Percentiles rank a stretch among this genome's conserved stretches.
Conservation (phyloP, 2,113 vertebrate genomes). For the Isichthys henryi region DNA sequence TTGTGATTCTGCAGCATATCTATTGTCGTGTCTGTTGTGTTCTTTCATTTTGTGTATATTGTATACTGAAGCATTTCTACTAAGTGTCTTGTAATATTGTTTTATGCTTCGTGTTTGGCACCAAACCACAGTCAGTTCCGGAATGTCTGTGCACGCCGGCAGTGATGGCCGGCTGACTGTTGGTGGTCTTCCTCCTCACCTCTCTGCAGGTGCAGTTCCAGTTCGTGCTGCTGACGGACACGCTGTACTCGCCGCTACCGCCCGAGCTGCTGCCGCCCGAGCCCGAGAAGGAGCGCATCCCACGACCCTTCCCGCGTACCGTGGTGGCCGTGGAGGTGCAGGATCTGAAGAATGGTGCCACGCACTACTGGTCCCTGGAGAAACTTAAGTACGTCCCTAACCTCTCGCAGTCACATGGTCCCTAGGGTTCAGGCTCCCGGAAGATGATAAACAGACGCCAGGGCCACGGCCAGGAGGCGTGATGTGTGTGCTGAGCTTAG, state of each 20-base stretch:
- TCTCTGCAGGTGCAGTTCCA: conserved; percentile 86
- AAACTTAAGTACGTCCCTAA: conserved; percentile 83
- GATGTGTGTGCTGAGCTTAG: not conserved
- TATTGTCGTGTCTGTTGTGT: not conserved
- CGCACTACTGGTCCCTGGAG: conserved; percentile 94
- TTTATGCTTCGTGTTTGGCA: not conserved
- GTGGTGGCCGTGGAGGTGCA: conserved; percentile 95
- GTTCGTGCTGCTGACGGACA: conserved; percentile 92
- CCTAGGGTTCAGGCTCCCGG: not conserved
- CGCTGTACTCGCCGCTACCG: conserved; percentile 84
- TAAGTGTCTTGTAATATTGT: not conserved
- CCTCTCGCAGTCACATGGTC: not conserved
- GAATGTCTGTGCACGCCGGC: not conserved
- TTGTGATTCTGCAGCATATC: not conserved
- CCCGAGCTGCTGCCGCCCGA: conserved; percentile 80
- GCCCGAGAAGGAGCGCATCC: conserved; percentile 62
- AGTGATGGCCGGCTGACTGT: not conserved
- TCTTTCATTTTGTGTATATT: not conserved
- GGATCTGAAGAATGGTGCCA: conserved; percentile 94
- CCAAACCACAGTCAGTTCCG: not conserved
- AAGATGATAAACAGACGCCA: not conserved
- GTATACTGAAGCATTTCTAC: not conserved
- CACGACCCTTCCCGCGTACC: conserved; percentile 80
- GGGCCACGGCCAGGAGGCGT: not conserved
- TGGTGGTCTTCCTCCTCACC: not conserved